phyloP scores from a whole-genome alignment of 2,113 vertebrate species.

The Microcebus murinus region DNA sequence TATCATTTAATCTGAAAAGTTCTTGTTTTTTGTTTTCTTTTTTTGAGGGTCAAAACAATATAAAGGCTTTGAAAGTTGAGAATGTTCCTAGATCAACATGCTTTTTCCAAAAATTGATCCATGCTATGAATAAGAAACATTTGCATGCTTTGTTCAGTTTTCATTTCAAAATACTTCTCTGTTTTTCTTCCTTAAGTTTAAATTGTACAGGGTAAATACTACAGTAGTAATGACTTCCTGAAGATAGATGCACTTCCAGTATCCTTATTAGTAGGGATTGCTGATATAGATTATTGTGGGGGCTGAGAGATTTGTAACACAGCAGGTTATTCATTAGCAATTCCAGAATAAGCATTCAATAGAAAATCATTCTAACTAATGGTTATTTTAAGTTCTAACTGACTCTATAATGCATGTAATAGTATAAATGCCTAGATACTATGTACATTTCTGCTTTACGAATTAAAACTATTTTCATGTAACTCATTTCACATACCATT shows the following conservation, averaged over 20 bases:
- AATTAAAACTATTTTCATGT: slow-evolving; percentile 39
- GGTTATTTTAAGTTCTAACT: slow-evolving; percentile 71
- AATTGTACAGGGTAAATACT: slow-evolving; percentile 60
- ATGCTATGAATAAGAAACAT: slow-evolving; percentile 59
- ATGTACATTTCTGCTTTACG: background rate
- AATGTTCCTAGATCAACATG: background rate
- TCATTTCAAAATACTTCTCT: slow-evolving; percentile 60
- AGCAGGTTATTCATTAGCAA: slow-evolving; percentile 75
- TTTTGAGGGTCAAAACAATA: background rate
- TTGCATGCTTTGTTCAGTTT: background rate
- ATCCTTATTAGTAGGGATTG: slow-evolving; percentile 67
- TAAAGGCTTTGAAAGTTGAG: background rate
- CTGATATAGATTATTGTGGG: slow-evolving; percentile 64
- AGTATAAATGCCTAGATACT: slow-evolving; percentile 67
- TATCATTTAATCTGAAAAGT: background rate
- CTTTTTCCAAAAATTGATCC: slow-evolving; percentile 56
- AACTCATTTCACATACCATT: background rate
- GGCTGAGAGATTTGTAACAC: slow-evolving; percentile 63
- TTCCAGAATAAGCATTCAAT: slow-evolving; percentile 41
- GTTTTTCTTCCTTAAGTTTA: slow-evolving; percentile 64
- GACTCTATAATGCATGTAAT: slow-evolving; percentile 34
- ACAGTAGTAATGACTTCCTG: slow-evolving; percentile 57
- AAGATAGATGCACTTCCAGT: slow-evolving; percentile 58
- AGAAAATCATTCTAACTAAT: slow-evolving; percentile 57
- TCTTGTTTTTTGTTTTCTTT: background rate